Percentiles rank a stretch among this genome's conserved stretches.
Evolutionary conservation across 2,113 vertebrate species (phyloP).

Genomic region (Sprattus sprattus): DNA sequence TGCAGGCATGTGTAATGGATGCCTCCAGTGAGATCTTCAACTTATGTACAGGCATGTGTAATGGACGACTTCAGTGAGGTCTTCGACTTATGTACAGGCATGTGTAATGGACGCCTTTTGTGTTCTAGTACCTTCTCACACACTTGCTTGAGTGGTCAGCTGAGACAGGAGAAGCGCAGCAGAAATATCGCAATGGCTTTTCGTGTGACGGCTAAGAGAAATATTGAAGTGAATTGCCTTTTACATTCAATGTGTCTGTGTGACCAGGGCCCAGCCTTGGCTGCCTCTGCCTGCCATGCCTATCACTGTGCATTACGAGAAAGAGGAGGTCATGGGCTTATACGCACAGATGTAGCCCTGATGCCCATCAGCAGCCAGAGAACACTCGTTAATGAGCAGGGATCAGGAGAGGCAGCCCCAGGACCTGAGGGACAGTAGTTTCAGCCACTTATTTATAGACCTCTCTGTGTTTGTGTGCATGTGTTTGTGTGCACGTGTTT

Average conservation of each 20-base stretch:
- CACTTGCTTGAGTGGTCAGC: neutral
- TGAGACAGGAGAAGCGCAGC: neutral
- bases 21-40: constrained; percentile 9
- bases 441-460: constrained; percentile 29
- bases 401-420: constrained; percentile 8
- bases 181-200: neutral
- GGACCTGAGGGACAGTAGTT: neutral
- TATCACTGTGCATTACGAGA: neutral
- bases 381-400: constrained; percentile 6
- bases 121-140: constrained; percentile 19
- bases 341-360: constrained; percentile 11
- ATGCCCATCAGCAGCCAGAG: constrained; percentile 20
- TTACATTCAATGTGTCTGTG: neutral
- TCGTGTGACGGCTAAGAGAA: neutral
- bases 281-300: neutral
- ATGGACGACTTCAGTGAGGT: constrained; percentile 11
- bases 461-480: neutral
- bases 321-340: constrained; percentile 18
- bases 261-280: neutral
- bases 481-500: neutral
- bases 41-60: constrained; percentile 34
- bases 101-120: constrained; percentile 24
- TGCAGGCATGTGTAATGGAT: constrained; percentile 30
- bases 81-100: constrained; percentile 31
- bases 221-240: neutral